Evolutionary conservation across 1,140 invertebrate species (phyloP).

Genomic region (Atta colombica): DNA sequence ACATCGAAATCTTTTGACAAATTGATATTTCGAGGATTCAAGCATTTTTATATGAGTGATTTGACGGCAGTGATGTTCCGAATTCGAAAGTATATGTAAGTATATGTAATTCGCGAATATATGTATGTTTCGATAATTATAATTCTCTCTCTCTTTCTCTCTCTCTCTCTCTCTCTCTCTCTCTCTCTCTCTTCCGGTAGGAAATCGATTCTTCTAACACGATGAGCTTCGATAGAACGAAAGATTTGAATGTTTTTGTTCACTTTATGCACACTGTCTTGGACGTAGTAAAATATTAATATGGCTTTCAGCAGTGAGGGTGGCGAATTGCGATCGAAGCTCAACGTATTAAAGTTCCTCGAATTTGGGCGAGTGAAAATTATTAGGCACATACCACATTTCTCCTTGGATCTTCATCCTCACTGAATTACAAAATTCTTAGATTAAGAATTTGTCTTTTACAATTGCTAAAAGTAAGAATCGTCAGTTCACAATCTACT

Average conservation of each 20-base stretch:
- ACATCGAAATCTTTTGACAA: constrained; percentile 28
- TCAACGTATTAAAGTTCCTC: constrained; percentile 32
- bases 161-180: neutral
- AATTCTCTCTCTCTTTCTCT: constrained; percentile 7
- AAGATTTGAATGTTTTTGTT: neutral
- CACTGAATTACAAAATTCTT: constrained; percentile 13
- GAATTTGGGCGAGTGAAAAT: constrained; percentile 35
- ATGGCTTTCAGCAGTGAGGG: neutral
- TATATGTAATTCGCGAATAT: neutral
- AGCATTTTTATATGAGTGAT: constrained; percentile 11
- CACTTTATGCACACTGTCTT: constrained; percentile 1
- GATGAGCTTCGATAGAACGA: constrained; percentile 19
- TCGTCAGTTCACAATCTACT: neutral
- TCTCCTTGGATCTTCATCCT: constrained; percentile 5
- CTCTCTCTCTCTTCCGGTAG: constrained; percentile 10
- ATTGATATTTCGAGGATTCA: constrained; percentile 6
- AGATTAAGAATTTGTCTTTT: constrained; percentile 48
- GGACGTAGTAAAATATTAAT: constrained; percentile 42
- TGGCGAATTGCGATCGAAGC: neutral
- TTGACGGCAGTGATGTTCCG: constrained; percentile 40
- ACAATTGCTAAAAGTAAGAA: constrained; percentile 2
- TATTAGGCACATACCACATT: constrained; percentile 61
- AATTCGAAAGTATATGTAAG: too few species aligned
- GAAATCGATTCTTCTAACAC: constrained; percentile 44
- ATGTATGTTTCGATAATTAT: constrained; percentile 17